Evolutionary conservation across 2,888 invertebrate genomes (phyloP).

Genomic region (Amphimallon solstitiale): DNA sequence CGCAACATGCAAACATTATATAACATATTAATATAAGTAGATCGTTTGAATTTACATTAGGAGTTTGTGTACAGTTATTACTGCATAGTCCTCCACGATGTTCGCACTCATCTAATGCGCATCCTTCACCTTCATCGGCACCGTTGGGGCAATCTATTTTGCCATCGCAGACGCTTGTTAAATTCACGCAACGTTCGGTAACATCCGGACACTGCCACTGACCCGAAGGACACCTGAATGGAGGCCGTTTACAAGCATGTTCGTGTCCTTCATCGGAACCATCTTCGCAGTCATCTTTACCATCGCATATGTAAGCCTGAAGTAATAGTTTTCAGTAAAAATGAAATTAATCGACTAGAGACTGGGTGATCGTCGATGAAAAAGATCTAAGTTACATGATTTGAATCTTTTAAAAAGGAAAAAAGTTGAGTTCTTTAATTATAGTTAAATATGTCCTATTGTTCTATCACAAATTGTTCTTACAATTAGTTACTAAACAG

Average conservation of each 20-base stretch:
- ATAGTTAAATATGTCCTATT: no score
- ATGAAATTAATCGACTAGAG: no score
- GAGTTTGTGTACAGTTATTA: conserved; percentile 87
- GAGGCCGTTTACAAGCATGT: conserved; percentile 84
- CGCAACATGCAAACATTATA: not conserved
- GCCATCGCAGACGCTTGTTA: conserved; percentile 89
- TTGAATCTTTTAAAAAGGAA: no score
- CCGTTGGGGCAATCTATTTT: conserved; percentile 92
- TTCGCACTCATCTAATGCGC: conserved; percentile 83
- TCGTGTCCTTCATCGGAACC: conserved; percentile 84
- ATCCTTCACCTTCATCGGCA: conserved; percentile 91
- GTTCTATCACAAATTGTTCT: no score
- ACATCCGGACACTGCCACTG: conserved; percentile 91
- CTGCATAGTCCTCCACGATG: conserved; percentile 82
- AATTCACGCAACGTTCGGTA: conserved; percentile 83
- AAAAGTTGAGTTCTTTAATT: no score
- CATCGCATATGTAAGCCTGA: conserved; percentile 89
- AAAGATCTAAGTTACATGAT: no score
- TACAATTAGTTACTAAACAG: no score
- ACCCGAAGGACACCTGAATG: conserved; percentile 78
- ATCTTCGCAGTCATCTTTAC: conserved; percentile 92
- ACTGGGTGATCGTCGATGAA: no score
- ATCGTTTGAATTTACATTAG: conserved; percentile 60
- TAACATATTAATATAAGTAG: not conserved
- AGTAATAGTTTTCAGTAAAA: conserved; percentile 9